Evolutionary conservation across 1,140 invertebrate genomes (phyloP), one percentile per base, ranked within the genome.

Genomic region (Danaus melanippus): DNA sequence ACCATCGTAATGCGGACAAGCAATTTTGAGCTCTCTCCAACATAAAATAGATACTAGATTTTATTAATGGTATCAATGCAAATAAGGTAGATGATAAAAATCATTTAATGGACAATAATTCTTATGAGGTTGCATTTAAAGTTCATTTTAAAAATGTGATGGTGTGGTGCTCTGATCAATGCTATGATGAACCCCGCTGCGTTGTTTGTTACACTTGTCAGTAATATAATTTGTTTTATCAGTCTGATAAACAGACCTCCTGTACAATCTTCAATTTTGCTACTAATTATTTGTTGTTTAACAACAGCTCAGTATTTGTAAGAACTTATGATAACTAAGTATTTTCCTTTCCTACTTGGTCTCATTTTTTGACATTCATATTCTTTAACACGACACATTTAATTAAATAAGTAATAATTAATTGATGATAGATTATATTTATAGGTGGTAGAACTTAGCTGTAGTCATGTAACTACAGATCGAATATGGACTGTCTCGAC

Each of bases 131-230:
- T 58, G 42, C 44, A 41, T 32, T 12, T 69, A 66, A 65, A 71
- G 68, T 61, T 62, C 32, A 52, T 63, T 62, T 56, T 63, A 54
- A 62, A 50, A 48, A 48, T 56, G 39, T 47, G 50, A 47, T 46
- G 46, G 42, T 47, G 52, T 54, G 57, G 48, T 32, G 41, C 39
- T 50, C 45, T 66, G 55, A 66, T 62, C 65, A 67, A 66, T 66
- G 63, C 55, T 60, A 43, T 53, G 39, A 46, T 63, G 47, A 50
- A 61, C 56, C 73, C 76, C 60, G 74, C 76, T 73, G 76, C 10
- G 71, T 71, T 71, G 65, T 76, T 79, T 71, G 71, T 66, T 69
- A 66, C 67, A 71, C 58, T 67, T 74, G 70, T 71, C 69, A 67
- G 67, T 60, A 50, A 46, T 60, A 54, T 64, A 66, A 75, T 73